Base-by-base conservation (phyloP, 2,888 invertebrate genomes). In the Embidobia sp. region DNA sequence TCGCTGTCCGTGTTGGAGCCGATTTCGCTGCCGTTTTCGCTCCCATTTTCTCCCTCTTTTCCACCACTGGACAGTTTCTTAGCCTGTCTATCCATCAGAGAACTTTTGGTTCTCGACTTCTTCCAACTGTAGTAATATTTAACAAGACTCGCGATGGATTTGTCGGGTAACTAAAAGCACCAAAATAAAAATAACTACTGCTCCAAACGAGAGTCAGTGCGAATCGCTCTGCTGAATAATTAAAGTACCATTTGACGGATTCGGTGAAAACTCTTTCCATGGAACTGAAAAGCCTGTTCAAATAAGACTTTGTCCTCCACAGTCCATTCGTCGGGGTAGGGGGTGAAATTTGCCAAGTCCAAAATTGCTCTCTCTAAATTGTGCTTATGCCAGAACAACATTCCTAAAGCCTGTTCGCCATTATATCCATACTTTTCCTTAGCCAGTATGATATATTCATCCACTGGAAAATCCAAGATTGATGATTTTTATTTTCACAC, bases 111-210 rank as follows among this genome's bases (percentile, higher is more conserved):
- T 83, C 97, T 91, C 15, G 97, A 97, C 90, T 98, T 98, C 90
- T 99, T 99, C 98, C 98, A 98, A 85, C 97, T 96, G 89, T 99
- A 99, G 90, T 98, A 99, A 90, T 98, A 98, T 90, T 98, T 98
- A 1, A 99, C 98, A 85, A 99, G 91, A 83, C 96, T 96, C 44
- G 98, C 96, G 87, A 98, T 98, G 46, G 97, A 95, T 91, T 99
- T 99, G 89, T 98, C 98, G 26, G 98, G 98, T 84, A 98, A 91
- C 98, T 98, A 90, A n/a, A n/a, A n/a, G n/a, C n/a, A n/a, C n/a
- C 16, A 90, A 69, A 37, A 44, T 37, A 48, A 6, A 35, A 13
- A 11, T 8, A 35, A 35, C 3, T 13, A 35, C n/a, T n/a, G n/a
- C n/a, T n/a, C n/a, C n/a, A n/a, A n/a, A n/a, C n/a, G n/a, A n/a